A percentile compares a stretch with the other conserved stretches of the same genome.
Evolutionary conservation across 2,888 invertebrate species (phyloP).

Genomic region (Trichacis sp.): DNA sequence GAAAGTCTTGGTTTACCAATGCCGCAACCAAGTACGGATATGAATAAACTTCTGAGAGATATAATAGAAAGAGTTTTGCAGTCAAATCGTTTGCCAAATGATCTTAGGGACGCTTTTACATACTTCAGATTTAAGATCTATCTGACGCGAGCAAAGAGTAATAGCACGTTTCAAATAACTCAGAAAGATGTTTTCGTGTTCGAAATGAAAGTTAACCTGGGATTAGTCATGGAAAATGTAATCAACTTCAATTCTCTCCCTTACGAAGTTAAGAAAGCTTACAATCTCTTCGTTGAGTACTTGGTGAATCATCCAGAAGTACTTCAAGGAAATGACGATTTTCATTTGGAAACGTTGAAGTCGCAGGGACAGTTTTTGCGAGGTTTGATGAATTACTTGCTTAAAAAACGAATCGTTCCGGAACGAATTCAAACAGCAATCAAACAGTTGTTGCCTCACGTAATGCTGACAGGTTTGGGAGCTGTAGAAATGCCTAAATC

Average conservation of each 20-base stretch:
- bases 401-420: slow-evolving; percentile 15
- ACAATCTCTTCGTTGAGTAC: slow-evolving; percentile 39
- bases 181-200: slow-evolving; percentile 18
- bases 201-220: slow-evolving; percentile 21
- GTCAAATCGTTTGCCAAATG: neutral
- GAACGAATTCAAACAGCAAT: slow-evolving; percentile 19
- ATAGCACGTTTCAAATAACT: slow-evolving; percentile 14
- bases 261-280: slow-evolving; percentile 26
- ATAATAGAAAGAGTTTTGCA: neutral
- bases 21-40: neutral
- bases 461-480: slow-evolving; percentile 27
- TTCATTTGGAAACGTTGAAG: slow-evolving; percentile 31
- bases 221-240: slow-evolving; percentile 37
- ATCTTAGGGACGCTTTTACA: slow-evolving; percentile 13
- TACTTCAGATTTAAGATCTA: slow-evolving; percentile 29
- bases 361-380: slow-evolving; percentile 41
- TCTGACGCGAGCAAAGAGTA: slow-evolving; percentile 2
- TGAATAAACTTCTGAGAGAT: neutral
- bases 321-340: slow-evolving; percentile 36
- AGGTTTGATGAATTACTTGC: slow-evolving; percentile 25
- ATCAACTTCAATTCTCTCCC: slow-evolving; percentile 36
- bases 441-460: slow-evolving; percentile 21
- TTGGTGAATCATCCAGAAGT: slow-evolving; percentile 34
- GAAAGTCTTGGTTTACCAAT: slow-evolving; percentile 5
- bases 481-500: slow-evolving; percentile 14